Conservation (phyloP, 1,140 invertebrate species). For the Drosophila tropicalis region DNA sequence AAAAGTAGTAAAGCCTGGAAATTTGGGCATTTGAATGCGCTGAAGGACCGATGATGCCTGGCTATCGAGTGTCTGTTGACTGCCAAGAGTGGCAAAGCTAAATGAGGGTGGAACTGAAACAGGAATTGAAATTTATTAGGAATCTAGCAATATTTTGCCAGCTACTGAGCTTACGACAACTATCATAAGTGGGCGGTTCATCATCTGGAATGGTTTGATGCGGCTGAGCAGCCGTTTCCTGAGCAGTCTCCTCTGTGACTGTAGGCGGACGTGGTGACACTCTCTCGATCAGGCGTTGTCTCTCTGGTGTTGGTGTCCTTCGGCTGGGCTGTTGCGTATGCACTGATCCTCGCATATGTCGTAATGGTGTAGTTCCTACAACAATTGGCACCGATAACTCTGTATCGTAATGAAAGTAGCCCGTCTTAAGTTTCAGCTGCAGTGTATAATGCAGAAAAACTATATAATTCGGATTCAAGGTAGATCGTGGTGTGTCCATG, state of each 20-base stretch:
- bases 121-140: background rate
- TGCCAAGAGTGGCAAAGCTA: constrained; percentile 75
- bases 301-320: constrained; percentile 56
- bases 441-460: constrained; percentile 77
- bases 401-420: constrained; percentile 76
- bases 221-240: constrained; percentile 31
- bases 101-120: constrained; percentile 75
- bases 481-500: constrained; percentile 73
- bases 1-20: constrained; percentile 70
- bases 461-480: constrained; percentile 76
- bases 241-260: constrained; percentile 49
- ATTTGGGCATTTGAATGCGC: constrained; percentile 70
- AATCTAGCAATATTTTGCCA: background rate
- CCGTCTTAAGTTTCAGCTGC: constrained; percentile 74
- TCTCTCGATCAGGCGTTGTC: constrained; percentile 66
- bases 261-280: constrained; percentile 53
- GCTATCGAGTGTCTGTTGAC: constrained; percentile 66
- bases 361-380: constrained; percentile 67
- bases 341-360: constrained; percentile 41
- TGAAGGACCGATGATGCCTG: constrained; percentile 36
- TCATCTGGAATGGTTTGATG: constrained; percentile 66
- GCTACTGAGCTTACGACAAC: constrained; percentile 52
- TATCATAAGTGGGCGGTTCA: constrained; percentile 76
- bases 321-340: constrained; percentile 53
- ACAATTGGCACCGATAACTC: constrained; percentile 75